phyloP scores from a whole-genome alignment of 2,888 invertebrate genomes.

The Patella pellucida region DNA sequence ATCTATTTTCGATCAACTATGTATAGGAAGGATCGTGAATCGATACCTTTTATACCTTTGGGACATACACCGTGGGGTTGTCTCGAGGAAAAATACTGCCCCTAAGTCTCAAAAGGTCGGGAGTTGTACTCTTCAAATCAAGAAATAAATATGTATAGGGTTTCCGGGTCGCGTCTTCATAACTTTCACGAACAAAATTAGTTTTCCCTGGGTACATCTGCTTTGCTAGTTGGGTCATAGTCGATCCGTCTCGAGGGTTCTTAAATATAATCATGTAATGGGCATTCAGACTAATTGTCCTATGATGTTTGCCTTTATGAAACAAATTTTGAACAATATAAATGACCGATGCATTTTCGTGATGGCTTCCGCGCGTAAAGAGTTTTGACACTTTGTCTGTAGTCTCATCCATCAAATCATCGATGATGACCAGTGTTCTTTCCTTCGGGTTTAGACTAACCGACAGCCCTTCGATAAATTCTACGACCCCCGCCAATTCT shows the following conservation, averaged over 20 bases:
- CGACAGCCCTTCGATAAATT: slow-evolving; percentile 14
- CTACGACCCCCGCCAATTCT: not conserved
- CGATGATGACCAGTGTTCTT: slow-evolving; percentile 6
- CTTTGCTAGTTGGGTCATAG: slow-evolving; percentile 9
- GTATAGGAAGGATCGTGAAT: no score
- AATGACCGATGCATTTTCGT: slow-evolving; percentile 10
- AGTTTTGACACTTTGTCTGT: slow-evolving; percentile 10
- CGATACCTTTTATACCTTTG: not conserved
- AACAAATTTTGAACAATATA: slow-evolving; percentile 20
- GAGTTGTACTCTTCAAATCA: slow-evolving; percentile 24
- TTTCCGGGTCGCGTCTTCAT: slow-evolving; percentile 13
- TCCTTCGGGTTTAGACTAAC: not conserved
- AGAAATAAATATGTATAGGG: slow-evolving; percentile 24
- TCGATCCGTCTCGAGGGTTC: not conserved
- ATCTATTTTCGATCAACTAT: not conserved
- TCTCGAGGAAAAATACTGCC: slow-evolving; percentile 21
- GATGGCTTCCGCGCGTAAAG: slow-evolving; percentile 21
- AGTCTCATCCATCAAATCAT: slow-evolving; percentile 20
- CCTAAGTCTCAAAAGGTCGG: slow-evolving; percentile 19
- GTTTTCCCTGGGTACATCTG: slow-evolving; percentile 19
- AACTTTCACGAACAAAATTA: slow-evolving; percentile 12
- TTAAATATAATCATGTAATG: slow-evolving; percentile 15
- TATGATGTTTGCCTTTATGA: slow-evolving; percentile 16
- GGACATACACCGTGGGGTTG: slow-evolving; percentile 13
- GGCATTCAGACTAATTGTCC: slow-evolving; percentile 16